Percentiles rank a stretch among this genome's conserved stretches.
These are phyloP conservation scores for Danionella cerebrum DNA, from an alignment of 2,113 vertebrate species.

Conservation along the genomic window DNA sequence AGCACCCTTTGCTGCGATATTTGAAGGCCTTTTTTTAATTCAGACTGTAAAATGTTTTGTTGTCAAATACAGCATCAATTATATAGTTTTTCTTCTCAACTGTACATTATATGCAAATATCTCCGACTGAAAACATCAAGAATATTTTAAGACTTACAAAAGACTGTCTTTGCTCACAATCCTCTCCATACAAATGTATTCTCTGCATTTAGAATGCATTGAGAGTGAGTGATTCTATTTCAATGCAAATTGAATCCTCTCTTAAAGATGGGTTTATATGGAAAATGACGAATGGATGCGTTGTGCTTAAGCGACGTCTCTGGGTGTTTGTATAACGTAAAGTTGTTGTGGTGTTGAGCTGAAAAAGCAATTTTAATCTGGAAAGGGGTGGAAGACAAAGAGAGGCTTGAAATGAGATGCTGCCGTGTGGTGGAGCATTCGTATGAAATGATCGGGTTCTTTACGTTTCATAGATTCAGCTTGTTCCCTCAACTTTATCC, in stretches of 20 bases:
- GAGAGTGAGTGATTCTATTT: constrained; percentile 9
- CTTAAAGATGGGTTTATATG: neutral
- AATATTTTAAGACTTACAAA: neutral
- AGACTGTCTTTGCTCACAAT: neutral
- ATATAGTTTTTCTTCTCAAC: neutral
- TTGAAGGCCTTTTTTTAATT: neutral
- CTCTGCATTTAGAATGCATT: neutral
- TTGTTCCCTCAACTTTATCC: neutral
- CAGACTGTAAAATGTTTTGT: neutral
- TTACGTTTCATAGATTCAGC: neutral
- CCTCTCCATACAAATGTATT: constrained; percentile 6
- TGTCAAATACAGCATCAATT: neutral
- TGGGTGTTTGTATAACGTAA: neutral
- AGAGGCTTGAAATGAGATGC: neutral
- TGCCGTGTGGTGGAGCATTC: neutral
- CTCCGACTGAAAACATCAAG: neutral
- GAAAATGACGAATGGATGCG: neutral
- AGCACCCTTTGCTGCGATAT: too few species aligned
- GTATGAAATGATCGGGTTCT: neutral
- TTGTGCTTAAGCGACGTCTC: neutral
- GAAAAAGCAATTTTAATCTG: neutral
- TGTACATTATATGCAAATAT: neutral
- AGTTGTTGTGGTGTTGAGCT: neutral
- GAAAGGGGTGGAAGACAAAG: neutral
- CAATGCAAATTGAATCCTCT: constrained; percentile 13